Conservation (phyloP, 2,888 invertebrate species). For the Trichopria drosophilae region DNA sequence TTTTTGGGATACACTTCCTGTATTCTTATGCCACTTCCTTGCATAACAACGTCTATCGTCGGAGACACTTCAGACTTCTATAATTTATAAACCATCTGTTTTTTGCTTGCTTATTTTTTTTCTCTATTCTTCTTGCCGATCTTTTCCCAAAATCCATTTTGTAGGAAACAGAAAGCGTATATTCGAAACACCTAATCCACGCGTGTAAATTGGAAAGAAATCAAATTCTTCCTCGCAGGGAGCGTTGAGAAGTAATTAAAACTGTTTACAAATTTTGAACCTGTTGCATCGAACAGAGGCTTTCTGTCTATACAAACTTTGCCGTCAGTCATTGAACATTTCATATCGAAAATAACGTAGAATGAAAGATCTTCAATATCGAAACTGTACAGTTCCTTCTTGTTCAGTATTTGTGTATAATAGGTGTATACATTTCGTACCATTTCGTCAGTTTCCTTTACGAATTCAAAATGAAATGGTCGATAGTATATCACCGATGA, state of each 20-base stretch:
- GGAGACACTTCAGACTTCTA: too few species aligned
- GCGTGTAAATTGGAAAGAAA: too few species aligned
- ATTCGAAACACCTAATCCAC: too few species aligned
- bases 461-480: constrained; percentile 5
- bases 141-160: not conserved
- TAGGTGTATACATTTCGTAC: not conserved
- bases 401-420: constrained; percentile 3
- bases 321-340: constrained; percentile 8
- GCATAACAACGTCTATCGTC: not conserved
- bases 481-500: constrained; percentile 3
- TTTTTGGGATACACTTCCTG: too few species aligned
- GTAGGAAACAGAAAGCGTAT: too few species aligned
- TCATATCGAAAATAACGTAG: not conserved
- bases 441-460: too few species aligned
- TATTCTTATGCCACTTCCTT: too few species aligned
- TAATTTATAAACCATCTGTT: too few species aligned
- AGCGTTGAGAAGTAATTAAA: not conserved
- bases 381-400: not conserved
- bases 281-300: not conserved
- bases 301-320: constrained; percentile 8
- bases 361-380: not conserved
- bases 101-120: too few species aligned
- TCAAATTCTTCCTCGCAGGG: too few species aligned
- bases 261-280: not conserved
- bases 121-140: too few species aligned